These are phyloP conservation scores for Labroides dimidiatus DNA, from an alignment of 2,797 vertebrate species.

Conservation along the genomic window DNA sequence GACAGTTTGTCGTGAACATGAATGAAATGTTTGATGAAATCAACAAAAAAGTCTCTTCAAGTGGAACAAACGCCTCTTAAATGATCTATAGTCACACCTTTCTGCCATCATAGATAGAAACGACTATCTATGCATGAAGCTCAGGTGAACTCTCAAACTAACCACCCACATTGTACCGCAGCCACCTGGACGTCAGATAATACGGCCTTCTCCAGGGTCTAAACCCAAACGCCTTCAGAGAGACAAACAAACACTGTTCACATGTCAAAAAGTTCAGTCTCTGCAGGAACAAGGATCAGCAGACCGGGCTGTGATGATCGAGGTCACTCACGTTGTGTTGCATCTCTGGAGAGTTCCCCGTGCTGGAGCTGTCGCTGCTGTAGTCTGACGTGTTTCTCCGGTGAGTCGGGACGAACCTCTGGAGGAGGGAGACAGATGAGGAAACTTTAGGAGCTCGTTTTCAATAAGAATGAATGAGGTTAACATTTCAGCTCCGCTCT, in stretches of 20 bases:
- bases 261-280: conserved; percentile 1
- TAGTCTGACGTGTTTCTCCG: conserved; percentile 80
- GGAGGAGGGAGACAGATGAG: background rate
- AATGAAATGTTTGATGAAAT: conserved; percentile 1
- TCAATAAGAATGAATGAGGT: background rate
- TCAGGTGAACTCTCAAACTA: conserved; percentile 43
- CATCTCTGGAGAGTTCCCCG: conserved; percentile 79
- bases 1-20: no score
- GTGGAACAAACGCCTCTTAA: background rate
- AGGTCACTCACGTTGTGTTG: conserved; percentile 80
- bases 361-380: conserved; percentile 79
- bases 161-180: conserved; percentile 80
- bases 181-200: conserved; percentile 81
- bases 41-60: background rate
- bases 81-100: conserved; percentile 42
- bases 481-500: no score
- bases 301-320: background rate
- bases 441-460: background rate
- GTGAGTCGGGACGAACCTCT: conserved; percentile 74
- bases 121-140: conserved; percentile 64
- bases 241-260: conserved; percentile 61
- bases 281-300: conserved; percentile 4
- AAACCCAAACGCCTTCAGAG: conserved; percentile 73
- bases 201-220: conserved; percentile 76
- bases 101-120: conserved; percentile 68